Evolutionary conservation across 2,888 invertebrate genomes (phyloP), one percentile per base, ranked within the genome.

Genomic region (Priapulus caudatus): DNA sequence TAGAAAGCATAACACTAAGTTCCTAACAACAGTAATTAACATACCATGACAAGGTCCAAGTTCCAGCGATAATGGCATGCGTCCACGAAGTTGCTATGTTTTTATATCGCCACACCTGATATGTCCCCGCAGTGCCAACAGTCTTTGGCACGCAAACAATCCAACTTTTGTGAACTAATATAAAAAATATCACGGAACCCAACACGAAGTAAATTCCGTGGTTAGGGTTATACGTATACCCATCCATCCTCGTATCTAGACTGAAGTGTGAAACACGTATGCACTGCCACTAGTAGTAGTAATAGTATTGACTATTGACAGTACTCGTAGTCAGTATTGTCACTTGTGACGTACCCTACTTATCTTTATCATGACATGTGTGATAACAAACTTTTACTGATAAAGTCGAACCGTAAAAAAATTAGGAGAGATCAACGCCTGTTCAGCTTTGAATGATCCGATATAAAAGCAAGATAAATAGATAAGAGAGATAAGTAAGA

Each of bases 31-130:
- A n/a, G n/a, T n/a, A n/a, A n/a, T n/a, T n/a, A n/a, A n/a, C 33
- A 10, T 33, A 33, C 33, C 33, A 33, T 33, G n/a, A 33, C n/a
- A 33, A 10, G 10, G 33, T n/a, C 33, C 33, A 33, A 10, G 33
- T 33, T 10, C 33, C 33, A 10, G 33, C 33, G 10, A 33, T n/a
- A 33, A 33, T 33, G n/a, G 33, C 33, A 33, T 33, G 33, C 10
- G n/a, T n/a, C 33, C 33, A 33, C n/a, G 33, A 33, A 10, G 33
- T 33, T 10, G 33, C 33, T 10, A 33, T 33, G 33, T 33, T 33
- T 33, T 33, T 33, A 10, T n/a, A 33, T 33, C 33, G 33, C 33
- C 33, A 33, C n/a, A 33, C n/a, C 33, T 33, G 33, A n/a, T 33
- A 33, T 33, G 33, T 10, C 10, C 33, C 33, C n/a, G 10, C 10